phyloP scores from a whole-genome alignment of 2,113 vertebrate genomes.

The Antechinus stuartii region DNA sequence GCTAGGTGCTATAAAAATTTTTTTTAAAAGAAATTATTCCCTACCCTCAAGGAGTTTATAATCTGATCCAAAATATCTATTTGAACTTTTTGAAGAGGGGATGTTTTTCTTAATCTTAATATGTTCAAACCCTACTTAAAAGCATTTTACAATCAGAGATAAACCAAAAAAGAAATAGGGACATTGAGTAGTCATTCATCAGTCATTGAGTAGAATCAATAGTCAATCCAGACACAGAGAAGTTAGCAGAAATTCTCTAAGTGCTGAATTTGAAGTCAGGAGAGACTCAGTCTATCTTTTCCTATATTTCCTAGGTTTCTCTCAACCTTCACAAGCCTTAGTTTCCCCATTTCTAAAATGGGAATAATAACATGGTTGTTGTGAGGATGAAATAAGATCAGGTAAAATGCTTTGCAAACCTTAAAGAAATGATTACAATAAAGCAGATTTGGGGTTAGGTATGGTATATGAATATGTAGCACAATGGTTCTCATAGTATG shows the following conservation, averaged over 20 bases:
- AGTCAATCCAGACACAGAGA: neutral
- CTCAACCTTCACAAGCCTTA: neutral
- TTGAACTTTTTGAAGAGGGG: neutral
- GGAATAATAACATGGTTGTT: neutral
- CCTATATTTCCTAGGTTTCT: neutral
- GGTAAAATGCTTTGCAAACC: neutral
- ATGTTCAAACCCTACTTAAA: neutral
- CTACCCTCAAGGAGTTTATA: neutral
- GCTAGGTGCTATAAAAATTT: neutral
- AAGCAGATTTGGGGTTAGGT: neutral
- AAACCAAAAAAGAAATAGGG: neutral
- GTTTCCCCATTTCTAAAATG: neutral
- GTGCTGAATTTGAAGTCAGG: neutral
- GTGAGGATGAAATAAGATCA: neutral
- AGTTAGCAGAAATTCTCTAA: neutral
- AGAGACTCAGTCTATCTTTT: neutral
- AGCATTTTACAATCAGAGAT: neutral
- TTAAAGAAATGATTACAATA: neutral
- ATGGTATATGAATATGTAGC: neutral
- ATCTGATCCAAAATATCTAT: neutral
- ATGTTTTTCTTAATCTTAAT: neutral
- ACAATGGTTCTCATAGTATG: too few relatives aligned
- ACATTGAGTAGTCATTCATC: neutral
- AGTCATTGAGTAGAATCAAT: neutral
- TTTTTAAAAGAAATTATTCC: neutral